These are phyloP conservation scores for Aphelenchoides avenae DNA, from an alignment of 1,140 invertebrate species.

Conservation along the genomic window DNA sequence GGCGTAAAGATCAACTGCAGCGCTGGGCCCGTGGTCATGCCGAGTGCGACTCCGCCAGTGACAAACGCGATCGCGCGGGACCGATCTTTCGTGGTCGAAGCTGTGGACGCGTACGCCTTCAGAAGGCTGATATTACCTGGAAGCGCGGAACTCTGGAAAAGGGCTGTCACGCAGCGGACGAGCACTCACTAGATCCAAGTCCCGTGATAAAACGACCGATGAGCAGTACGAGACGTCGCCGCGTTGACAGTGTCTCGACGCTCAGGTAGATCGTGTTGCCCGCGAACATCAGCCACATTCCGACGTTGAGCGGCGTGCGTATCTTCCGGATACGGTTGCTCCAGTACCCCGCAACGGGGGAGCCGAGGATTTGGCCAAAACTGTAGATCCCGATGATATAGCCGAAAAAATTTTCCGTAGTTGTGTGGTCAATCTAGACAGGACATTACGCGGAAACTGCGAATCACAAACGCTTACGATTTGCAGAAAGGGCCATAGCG, in stretches of 20 bases:
- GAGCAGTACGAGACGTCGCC: slow-evolving; percentile 22
- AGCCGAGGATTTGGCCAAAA: slow-evolving; percentile 28
- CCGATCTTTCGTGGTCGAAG: slow-evolving; percentile 15
- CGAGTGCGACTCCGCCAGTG: slow-evolving; percentile 19
- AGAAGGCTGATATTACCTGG: slow-evolving; percentile 13
- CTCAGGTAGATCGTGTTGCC: slow-evolving; percentile 61
- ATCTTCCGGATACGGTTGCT: slow-evolving; percentile 30
- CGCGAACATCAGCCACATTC: slow-evolving; percentile 55
- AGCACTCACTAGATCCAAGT: slow-evolving; percentile 31
- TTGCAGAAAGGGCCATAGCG: slow-evolving; percentile 60
- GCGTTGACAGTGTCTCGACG: slow-evolving; percentile 46
- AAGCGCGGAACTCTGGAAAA: no score
- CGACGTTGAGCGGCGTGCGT: slow-evolving; percentile 57
- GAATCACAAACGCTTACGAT: slow-evolving; percentile 49
- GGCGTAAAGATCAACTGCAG: slow-evolving; percentile 35
- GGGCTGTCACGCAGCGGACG: no score
- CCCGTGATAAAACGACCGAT: slow-evolving; percentile 40
- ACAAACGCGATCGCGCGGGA: slow-evolving; percentile 19
- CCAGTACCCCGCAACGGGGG: slow-evolving; percentile 30
- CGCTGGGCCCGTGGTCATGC: slow-evolving; percentile 28
- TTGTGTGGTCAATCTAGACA: slow-evolving; percentile 26
- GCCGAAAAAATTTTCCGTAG: slow-evolving; percentile 34
- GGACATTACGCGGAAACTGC: neutral
- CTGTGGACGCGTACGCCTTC: slow-evolving; percentile 26
- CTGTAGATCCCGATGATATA: slow-evolving; percentile 26